Evolutionary conservation across 2,797 vertebrate species (phyloP).

Genomic region (Hephaestus fuliginosus): DNA sequence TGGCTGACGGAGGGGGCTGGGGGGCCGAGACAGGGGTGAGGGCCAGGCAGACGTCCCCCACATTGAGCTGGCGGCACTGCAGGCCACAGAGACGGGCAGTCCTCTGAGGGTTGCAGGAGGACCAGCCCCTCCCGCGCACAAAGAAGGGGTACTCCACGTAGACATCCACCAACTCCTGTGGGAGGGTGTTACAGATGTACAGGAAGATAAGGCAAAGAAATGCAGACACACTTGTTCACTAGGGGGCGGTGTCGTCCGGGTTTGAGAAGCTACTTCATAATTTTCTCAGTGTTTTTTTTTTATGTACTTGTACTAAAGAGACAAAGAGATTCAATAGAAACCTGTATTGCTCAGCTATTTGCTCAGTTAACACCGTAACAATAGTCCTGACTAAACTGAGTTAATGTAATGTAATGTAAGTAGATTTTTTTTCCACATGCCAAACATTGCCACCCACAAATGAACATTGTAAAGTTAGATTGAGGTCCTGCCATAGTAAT

Average conservation of each 20-base stretch:
- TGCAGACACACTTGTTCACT: conserved; percentile 22
- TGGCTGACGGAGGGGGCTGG: conserved; percentile 1
- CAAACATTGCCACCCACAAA: background rate
- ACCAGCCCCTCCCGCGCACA: conserved; percentile 84
- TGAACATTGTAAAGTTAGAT: background rate
- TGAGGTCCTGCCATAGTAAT: background rate
- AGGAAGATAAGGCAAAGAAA: conserved; percentile 7
- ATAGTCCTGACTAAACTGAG: background rate
- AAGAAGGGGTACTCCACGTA: conserved; percentile 85
- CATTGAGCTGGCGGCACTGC: conserved; percentile 82
- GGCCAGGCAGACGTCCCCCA: conserved; percentile 86
- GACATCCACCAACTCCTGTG: conserved; percentile 85
- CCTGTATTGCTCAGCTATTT: background rate
- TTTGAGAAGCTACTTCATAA: background rate
- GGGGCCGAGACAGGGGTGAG: conserved; percentile 76
- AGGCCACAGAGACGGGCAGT: conserved; percentile 83
- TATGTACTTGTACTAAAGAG: background rate
- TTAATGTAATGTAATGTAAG: background rate
- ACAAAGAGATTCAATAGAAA: background rate
- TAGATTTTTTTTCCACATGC: background rate
- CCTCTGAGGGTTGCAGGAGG: conserved; percentile 84
- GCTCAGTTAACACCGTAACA: background rate
- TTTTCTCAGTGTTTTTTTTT: background rate
- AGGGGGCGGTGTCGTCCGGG: conserved; percentile 28
- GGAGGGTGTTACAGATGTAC: conserved; percentile 13